A percentile compares a stretch with the other conserved stretches of the same genome.
Conservation (phyloP, 2,888 invertebrate species). For the Automeris io region DNA sequence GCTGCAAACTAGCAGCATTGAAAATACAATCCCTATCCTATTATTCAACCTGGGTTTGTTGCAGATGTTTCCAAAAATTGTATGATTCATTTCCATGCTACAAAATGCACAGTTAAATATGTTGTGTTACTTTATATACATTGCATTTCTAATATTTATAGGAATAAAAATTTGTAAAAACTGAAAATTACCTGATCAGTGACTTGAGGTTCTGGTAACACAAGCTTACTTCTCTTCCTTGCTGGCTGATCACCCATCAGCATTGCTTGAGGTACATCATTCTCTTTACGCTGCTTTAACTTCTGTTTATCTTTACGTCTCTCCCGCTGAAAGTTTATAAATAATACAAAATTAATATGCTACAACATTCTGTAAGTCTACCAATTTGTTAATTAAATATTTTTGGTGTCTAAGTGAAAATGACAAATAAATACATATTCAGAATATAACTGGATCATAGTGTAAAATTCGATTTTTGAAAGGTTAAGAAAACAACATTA, state of each 20-base stretch:
- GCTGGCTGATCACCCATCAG: constrained; percentile 92
- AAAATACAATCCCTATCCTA: too few species aligned
- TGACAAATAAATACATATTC: neutral
- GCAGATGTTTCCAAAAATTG: too few species aligned
- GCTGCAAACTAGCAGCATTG: too few species aligned
- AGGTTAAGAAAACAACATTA: neutral
- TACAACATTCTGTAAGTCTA: too few species aligned
- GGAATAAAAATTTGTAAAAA: neutral
- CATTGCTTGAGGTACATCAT: constrained; percentile 95
- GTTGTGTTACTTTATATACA: too few species aligned
- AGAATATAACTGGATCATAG: constrained; percentile 6
- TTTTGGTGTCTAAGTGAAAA: too few species aligned
- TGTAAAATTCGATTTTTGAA: neutral
- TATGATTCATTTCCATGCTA: too few species aligned
- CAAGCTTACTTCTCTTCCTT: constrained; percentile 95
- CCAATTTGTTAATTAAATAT: too few species aligned
- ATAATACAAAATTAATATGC: too few species aligned
- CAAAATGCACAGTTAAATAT: too few species aligned
- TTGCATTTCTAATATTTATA: too few species aligned
- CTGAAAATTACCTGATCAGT: constrained; percentile 83
- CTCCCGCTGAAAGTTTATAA: constrained; percentile 79
- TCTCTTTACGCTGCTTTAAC: constrained; percentile 96
- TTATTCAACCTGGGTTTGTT: too few species aligned
- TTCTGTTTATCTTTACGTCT: constrained; percentile 97
- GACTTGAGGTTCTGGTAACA: constrained; percentile 97